Evolutionary conservation across 2,888 invertebrate genomes (phyloP), one percentile per base, ranked within the genome.

Genomic region (Lasioglossum oenotherae): DNA sequence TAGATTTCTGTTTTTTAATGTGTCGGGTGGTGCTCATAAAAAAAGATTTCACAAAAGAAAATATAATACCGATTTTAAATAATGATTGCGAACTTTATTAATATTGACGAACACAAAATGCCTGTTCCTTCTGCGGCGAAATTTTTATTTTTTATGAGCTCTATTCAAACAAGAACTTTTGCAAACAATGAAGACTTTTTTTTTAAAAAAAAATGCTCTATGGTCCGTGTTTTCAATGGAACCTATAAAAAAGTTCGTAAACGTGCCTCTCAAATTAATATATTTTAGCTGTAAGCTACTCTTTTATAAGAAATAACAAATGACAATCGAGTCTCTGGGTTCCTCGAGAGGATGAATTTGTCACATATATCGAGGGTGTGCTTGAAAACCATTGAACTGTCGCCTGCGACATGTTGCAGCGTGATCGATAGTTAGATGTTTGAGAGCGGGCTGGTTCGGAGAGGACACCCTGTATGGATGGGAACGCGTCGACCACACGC

Each of bases 221-320:
- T n/a, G n/a, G 57, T 57, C 57, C 57, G 12, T 57, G 57, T n/a
- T 57, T 57, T n/a, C n/a, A n/a, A 57, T 57, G n/a, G 57, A n/a
- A n/a, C n/a, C 57, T n/a, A n/a, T 57, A 10, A n/a, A 57, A 57
- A 57, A 53, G 3, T 53, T 57, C 0, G n/a, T n/a, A 1, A 57
- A 57, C n/a, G 4, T n/a, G n/a, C 12, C 16, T 31, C 60, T 64
- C 5, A 12, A 64, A 31, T 27, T 31, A 31, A 31, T 31, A 16
- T 16, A 5, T 31, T 60, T 27, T 14, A 1, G 3, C 27, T 14
- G 4, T 27, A 5, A 27, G 14, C 1, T 2, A 27, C 5, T 4
- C 12, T n/a, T 57, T n/a, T n/a, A n/a, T 12, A n/a, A 12, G 57
- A n/a, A 57, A 57, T 23, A 2, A 23, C 23, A 4, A 46, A 16